Conservation (phyloP, 2,113 vertebrate genomes). For the Nicator chloris region DNA sequence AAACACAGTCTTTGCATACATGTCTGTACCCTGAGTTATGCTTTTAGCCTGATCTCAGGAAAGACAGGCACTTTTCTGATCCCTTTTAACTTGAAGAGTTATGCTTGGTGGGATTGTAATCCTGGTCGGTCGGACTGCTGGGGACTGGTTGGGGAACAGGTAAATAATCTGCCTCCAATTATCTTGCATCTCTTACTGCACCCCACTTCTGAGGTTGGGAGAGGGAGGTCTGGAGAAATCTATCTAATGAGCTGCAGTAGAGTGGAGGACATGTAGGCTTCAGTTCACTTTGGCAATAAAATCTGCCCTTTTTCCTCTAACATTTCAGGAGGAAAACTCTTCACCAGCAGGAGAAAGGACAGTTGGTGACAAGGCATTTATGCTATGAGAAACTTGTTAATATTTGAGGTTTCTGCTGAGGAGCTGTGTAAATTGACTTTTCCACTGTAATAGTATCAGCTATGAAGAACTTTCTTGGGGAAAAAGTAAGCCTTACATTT, state of each 20-base stretch:
- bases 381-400: conserved; percentile 5
- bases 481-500: not conserved
- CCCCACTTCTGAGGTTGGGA: not conserved
- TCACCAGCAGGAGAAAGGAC: not conserved
- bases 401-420: not conserved
- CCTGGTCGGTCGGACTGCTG: not conserved
- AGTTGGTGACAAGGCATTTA: not conserved
- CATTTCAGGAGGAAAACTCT: not conserved
- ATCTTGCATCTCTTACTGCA: not conserved
- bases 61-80: not conserved
- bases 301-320: not conserved
- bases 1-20: not conserved
- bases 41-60: not conserved
- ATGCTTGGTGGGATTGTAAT: not conserved
- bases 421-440: not conserved
- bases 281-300: not conserved
- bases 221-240: not conserved
- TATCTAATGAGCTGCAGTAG: not conserved
- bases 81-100: not conserved
- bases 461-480: not conserved
- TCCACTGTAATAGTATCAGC: not conserved
- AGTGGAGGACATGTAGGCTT: not conserved
- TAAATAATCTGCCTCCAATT: not conserved
- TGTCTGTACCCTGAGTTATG: not conserved
- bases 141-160: not conserved